Evolutionary conservation across 2,888 invertebrate genomes (phyloP), one percentile per base, ranked within the genome.

Genomic region (Lasioglossum leucozonium): DNA sequence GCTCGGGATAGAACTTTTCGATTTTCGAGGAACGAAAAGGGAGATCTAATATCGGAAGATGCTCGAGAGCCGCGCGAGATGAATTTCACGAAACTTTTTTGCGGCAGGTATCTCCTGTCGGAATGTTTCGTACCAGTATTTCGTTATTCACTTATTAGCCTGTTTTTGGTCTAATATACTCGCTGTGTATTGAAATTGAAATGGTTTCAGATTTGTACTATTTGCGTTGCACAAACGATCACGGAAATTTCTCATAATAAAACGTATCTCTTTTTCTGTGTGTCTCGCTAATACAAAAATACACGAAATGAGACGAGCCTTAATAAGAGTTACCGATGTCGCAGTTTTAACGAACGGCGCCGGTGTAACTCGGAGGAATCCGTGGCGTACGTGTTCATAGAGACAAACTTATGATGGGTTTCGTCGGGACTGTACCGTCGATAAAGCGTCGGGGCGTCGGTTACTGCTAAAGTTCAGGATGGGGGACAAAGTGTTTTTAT

Each of bases 1-100:
- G 65, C 74, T 65, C 58, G 30, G 78, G 71, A 84, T 44, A 55
- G 58, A 30, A 62, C 26, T 26, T 62, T 30, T 62, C 58, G 26
- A 62, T 16, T 62, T 30, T 62, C 26, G 16, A 30, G 16, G 26
- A 58, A 26, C 11, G 51, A 30, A 30, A 11, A 10, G n/a, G n/a
- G n/a, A 26, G 58, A 58, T 58, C 58, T 11, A 58, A 58, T 58
- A 26, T 58, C 3, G 5, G 11, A 58, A 11, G 16, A 6, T 6
- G 47, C 26, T 11, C 11, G 8, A 55, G n/a, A 10, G 18, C 0
- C 26, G n/a, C 26, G 11, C 55, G 10, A 11, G n/a, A n/a, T 1
- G 55, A n/a, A 58, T 58, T 58, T 26, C 26, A 5, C 5, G 26
- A 26, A 58, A 16, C n/a, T n/a, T n/a, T n/a, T n/a, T 2, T 55